These are phyloP conservation scores for Pocillopora verrucosa DNA, from an alignment of 64 coral and sea anemone species.

Conservation along the genomic window DNA sequence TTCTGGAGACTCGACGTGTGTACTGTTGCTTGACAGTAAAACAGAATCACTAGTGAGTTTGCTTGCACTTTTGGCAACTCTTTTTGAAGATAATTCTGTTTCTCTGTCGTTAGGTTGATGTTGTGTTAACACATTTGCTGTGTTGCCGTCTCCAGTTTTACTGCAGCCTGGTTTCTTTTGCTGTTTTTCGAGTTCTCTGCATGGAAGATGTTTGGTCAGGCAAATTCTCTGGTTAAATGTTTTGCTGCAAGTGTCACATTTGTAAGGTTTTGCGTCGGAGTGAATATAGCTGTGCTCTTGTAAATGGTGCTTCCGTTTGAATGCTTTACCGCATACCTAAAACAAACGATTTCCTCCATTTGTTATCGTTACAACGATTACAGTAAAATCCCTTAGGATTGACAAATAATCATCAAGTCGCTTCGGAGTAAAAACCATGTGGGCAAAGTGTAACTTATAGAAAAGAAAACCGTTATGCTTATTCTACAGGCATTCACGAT, in stretches of 20 bases:
- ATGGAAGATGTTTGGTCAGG: slow-evolving; percentile 79
- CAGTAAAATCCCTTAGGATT: no score
- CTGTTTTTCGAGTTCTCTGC: slow-evolving; percentile 74
- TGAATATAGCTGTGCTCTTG: slow-evolving; percentile 71
- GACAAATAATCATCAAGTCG: no score
- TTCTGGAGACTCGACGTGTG: not conserved
- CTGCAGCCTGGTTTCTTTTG: slow-evolving; percentile 6
- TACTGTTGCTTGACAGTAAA: not conserved
- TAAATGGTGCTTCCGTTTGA: slow-evolving; percentile 81
- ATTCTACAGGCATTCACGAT: no score
- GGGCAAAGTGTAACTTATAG: no score
- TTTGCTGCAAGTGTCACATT: slow-evolving; percentile 74
- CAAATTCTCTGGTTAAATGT: slow-evolving; percentile 82
- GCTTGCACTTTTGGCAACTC: not conserved
- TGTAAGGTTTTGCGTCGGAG: slow-evolving; percentile 72
- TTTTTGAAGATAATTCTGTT: not conserved
- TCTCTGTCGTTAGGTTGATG: not conserved
- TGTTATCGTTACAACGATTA: no score
- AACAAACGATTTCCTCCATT: not conserved
- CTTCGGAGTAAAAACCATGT: no score
- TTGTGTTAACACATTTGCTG: not conserved
- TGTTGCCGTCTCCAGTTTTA: not conserved
- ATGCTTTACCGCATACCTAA: slow-evolving; percentile 83
- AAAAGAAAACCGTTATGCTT: no score
- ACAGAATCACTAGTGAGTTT: no score